Base-by-base conservation (phyloP, 2,113 vertebrate genomes). In the Clarias batrachus region DNA sequence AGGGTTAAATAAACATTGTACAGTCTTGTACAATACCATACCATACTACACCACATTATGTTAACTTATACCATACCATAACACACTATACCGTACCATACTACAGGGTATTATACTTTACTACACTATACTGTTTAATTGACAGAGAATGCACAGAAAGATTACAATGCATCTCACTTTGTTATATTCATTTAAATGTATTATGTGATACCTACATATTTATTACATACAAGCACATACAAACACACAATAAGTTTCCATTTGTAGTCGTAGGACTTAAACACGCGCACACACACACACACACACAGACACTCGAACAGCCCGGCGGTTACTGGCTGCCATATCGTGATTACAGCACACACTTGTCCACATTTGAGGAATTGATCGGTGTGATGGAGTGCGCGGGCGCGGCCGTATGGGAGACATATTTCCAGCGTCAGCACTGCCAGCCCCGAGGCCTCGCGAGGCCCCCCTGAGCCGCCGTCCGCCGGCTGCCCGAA, bases 331-430 rank as follows among this genome's bases (percentile, higher is more conserved):
- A 96, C 96, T 97, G 97, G 92, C 95, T 94, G 95, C 95, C 94
- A 95, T 98, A 98, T 98, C 98, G 96, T 98, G 97, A 98, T 98
- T 98, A 98, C 94, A 95, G 96, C 96, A 97, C 97, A 96, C 97
- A 98, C 97, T 98, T 97, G 97, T 98, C 97, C 96, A 96, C 96
- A 97, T 98, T 98, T 98, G 97, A 98, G 96, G 97, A 98, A 98
- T 98, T 97, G 97, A 99, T 98, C 97, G 95, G 96, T 13, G 96
- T 97, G 97, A 99, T 98, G 96, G 97, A 98, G 98, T 98, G 97
- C 8, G 96, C 95, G 93, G 95, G 96, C 94, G 95, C 95, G 94
- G 95, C 95, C 95, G 84, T 84, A 84, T 74, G 94, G 94, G 95
- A 96, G 96, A 97, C 95, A 94, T 97, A 98, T 98, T 96, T 97